A percentile compares a stretch with the other conserved stretches of the same genome.
phyloP scores from a whole-genome alignment of 1,140 invertebrate species.

The Drosophila santomea region DNA sequence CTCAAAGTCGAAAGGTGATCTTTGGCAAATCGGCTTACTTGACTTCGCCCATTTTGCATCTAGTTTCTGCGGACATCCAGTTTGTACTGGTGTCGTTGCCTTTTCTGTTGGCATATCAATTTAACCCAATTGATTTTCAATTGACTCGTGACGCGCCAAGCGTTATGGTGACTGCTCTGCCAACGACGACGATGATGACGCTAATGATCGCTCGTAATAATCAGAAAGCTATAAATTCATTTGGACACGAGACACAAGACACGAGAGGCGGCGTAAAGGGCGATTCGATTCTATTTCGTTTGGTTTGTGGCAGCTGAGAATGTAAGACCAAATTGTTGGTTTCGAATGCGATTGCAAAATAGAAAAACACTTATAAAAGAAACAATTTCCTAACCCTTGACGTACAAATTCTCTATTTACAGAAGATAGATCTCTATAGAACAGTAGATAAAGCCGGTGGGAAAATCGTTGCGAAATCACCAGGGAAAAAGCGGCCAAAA shows the following conservation, averaged over 20 bases:
- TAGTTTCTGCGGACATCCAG: background rate
- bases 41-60: background rate
- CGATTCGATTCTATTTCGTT: background rate
- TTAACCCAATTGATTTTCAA: conserved; percentile 74
- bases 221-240: conserved; percentile 73
- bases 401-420: too few species aligned
- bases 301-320: conserved; percentile 1
- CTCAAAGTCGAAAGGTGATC: background rate
- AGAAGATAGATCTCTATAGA: too few species aligned
- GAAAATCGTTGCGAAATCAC: too few species aligned
- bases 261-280: background rate
- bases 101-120: conserved; percentile 58
- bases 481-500: background rate
- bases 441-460: too few species aligned
- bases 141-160: conserved; percentile 63
- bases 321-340: conserved; percentile 11
- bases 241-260: conserved; percentile 16
- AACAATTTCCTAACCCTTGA: too few species aligned
- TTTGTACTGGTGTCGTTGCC: conserved; percentile 2
- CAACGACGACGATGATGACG: conserved; percentile 36
- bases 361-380: background rate
- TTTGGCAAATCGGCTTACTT: conserved; percentile 1
- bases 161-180: conserved; percentile 9
- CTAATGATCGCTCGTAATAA: conserved; percentile 72
- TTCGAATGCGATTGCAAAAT: background rate